A percentile compares a stretch with the other conserved stretches of the same genome.
These are phyloP conservation scores for Syrista parreyssii DNA, from an alignment of 2,888 invertebrate genomes.

Conservation along the genomic window DNA sequence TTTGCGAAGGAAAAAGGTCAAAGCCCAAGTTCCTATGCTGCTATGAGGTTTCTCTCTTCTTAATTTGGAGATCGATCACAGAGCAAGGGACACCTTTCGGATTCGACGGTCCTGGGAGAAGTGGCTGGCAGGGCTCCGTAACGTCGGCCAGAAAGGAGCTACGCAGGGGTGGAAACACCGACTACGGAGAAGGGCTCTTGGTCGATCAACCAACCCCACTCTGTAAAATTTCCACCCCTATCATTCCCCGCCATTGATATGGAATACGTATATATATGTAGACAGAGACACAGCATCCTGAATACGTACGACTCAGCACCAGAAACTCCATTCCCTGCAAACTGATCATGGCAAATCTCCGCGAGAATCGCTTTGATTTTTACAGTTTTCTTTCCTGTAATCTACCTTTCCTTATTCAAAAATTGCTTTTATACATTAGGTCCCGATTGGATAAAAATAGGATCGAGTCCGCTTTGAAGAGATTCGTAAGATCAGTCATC, in stretches of 20 bases:
- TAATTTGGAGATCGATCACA: conserved; percentile 5
- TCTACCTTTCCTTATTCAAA: not conserved
- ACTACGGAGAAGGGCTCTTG: conserved; percentile 28
- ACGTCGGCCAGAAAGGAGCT: conserved; percentile 22
- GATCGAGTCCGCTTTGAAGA: too few relatives aligned
- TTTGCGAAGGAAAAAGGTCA: not conserved
- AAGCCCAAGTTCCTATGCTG: not conserved
- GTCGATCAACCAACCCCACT: conserved; percentile 46
- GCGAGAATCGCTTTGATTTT: not conserved
- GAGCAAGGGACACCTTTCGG: conserved; percentile 27
- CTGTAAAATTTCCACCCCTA: conserved; percentile 15
- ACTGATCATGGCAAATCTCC: not conserved
- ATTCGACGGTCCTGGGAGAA: conserved; percentile 38
- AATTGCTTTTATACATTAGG: not conserved
- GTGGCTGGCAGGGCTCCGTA: conserved; percentile 30
- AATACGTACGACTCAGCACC: not conserved
- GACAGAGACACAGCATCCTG: not conserved
- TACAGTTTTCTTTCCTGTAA: not conserved
- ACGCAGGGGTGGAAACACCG: conserved; percentile 28
- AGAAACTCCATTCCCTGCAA: not conserved
- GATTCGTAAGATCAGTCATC: too few relatives aligned
- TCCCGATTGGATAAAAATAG: not conserved
- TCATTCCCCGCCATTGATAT: not conserved
- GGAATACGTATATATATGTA: not conserved
- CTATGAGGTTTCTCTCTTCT: conserved; percentile 1